phyloP scores from a whole-genome alignment of 2,888 invertebrate genomes.

The Crioceris asparagi region DNA sequence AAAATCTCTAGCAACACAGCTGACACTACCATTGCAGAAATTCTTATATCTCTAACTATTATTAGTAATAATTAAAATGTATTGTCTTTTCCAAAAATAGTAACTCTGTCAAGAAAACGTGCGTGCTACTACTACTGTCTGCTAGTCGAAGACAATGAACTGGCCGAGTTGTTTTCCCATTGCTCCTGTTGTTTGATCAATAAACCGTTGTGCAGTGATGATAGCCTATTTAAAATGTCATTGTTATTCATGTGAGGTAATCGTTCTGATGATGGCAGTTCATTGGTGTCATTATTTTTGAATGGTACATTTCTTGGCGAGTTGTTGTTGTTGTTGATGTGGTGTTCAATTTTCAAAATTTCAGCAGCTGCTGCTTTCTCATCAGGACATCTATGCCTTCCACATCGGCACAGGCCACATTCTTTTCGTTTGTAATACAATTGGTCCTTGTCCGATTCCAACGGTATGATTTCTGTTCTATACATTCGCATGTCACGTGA shows the following conservation, averaged over 20 bases:
- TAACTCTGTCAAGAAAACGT: too few relatives aligned
- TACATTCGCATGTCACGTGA: constrained; percentile 35
- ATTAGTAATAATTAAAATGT: too few relatives aligned
- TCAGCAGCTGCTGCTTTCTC: constrained; percentile 33
- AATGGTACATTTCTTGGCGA: constrained; percentile 17
- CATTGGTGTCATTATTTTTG: too few relatives aligned
- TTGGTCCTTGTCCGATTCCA: constrained; percentile 43
- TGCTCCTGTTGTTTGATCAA: constrained; percentile 41
- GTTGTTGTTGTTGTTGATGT: too few relatives aligned
- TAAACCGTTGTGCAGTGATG: constrained; percentile 39
- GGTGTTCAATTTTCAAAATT: constrained; percentile 27
- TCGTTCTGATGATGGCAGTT: constrained; percentile 12
- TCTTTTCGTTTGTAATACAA: constrained; percentile 30
- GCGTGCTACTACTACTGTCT: neutral
- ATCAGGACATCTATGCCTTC: constrained; percentile 33
- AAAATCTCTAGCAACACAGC: too few relatives aligned
- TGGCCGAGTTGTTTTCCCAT: constrained; percentile 34
- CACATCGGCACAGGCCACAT: constrained; percentile 34
- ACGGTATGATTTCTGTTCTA: constrained; percentile 41
- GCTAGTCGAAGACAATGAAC: neutral
- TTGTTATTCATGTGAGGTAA: constrained; percentile 14
- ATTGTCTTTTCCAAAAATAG: too few relatives aligned
- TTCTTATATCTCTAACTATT: too few relatives aligned
- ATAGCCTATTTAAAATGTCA: constrained; percentile 34
- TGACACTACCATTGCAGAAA: too few relatives aligned